Conservation (phyloP, 2,113 vertebrate species). For the Melanerpes aurifrons region DNA sequence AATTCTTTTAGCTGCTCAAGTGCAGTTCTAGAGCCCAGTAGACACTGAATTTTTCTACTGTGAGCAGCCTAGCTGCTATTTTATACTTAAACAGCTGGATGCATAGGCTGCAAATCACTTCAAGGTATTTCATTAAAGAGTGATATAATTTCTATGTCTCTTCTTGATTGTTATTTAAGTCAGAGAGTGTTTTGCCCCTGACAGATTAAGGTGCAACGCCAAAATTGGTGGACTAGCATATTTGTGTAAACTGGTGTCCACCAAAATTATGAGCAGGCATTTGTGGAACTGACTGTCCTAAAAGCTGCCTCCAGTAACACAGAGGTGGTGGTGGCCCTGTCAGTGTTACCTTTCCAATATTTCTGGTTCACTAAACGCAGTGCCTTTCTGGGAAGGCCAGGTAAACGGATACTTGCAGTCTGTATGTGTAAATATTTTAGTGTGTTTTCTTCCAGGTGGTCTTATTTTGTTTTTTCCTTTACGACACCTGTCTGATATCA, state of each 20-base stretch:
- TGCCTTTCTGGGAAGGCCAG: background rate
- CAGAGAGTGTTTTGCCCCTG: background rate
- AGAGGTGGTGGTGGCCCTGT: background rate
- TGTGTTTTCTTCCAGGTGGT: background rate
- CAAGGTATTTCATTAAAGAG: background rate
- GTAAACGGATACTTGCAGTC: background rate
- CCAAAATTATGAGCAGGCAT: background rate
- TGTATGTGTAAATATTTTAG: background rate
- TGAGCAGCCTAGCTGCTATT: background rate
- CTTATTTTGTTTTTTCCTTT: background rate
- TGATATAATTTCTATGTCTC: background rate
- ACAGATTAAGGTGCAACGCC: background rate
- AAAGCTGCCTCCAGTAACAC: background rate
- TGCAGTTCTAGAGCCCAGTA: background rate
- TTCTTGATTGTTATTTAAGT: background rate
- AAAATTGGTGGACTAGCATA: background rate
- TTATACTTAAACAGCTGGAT: background rate
- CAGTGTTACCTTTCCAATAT: background rate
- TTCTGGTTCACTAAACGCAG: background rate
- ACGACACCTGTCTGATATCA: background rate
- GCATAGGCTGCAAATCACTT: background rate
- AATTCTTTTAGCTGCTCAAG: background rate
- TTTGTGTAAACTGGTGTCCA: background rate
- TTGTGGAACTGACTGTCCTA: background rate
- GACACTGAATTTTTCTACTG: background rate